A percentile compares a stretch with the other conserved stretches of the same genome.
Conservation (phyloP, 2,113 vertebrate species). For the Gorsachius goisagi region DNA sequence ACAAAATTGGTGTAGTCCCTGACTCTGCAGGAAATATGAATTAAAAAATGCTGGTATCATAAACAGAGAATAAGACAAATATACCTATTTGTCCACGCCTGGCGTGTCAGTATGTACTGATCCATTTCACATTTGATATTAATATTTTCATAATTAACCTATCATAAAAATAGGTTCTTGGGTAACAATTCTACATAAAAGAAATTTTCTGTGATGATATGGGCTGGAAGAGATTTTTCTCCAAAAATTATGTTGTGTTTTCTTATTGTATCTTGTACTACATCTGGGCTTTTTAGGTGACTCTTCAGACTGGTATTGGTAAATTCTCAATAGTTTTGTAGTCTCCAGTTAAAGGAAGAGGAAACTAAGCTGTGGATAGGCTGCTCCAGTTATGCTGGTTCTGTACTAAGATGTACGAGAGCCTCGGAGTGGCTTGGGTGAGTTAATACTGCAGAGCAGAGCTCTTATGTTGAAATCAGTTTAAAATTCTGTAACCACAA, state of each 20-base stretch:
- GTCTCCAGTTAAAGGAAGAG: background rate
- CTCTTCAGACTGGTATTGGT: background rate
- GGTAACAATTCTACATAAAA: background rate
- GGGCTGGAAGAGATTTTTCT: background rate
- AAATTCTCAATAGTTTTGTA: background rate
- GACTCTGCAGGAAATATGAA: background rate
- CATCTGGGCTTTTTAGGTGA: background rate
- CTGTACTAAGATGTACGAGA: fast-evolving
- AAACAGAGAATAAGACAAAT: background rate
- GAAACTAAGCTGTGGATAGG: background rate
- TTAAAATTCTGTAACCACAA: background rate
- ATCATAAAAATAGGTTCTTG: background rate
- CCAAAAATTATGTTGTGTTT: background rate
- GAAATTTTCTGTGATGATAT: background rate
- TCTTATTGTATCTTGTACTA: background rate
- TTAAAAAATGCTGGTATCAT: background rate
- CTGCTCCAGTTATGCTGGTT: background rate
- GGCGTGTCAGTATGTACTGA: background rate
- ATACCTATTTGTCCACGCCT: background rate
- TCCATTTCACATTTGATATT: background rate
- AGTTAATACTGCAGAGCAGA: background rate
- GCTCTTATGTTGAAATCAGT: background rate
- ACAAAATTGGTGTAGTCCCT: background rate
- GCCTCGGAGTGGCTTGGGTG: background rate
- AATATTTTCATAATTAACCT: background rate